Evolutionary conservation across 2,888 invertebrate species (phyloP).

Genomic region (Emmelina monodactyla): DNA sequence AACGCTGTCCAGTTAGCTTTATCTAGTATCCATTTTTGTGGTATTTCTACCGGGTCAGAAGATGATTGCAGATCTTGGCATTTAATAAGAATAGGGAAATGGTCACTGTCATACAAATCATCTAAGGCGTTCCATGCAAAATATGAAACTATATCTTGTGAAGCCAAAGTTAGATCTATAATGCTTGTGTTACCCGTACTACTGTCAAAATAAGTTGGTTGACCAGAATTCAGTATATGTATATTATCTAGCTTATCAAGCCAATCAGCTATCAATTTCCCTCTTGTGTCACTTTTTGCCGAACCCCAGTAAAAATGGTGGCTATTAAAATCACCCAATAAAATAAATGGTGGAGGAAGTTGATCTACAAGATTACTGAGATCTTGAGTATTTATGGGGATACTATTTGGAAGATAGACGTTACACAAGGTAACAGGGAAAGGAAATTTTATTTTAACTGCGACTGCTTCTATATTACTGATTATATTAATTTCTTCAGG

Average conservation of each 20-base stretch:
- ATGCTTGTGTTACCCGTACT: constrained; percentile 9
- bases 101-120: constrained; percentile 13
- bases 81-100: constrained; percentile 10
- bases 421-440: constrained; percentile 10
- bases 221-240: constrained; percentile 8
- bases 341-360: constrained; percentile 42
- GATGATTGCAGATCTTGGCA: background rate
- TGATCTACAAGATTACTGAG: constrained; percentile 51
- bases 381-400: constrained; percentile 3
- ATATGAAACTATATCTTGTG: constrained; percentile 13
- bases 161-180: constrained; percentile 13
- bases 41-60: constrained; percentile 1
- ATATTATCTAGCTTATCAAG: constrained; percentile 1
- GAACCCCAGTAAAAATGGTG: constrained; percentile 14
- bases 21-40: constrained; percentile 6
- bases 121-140: constrained; percentile 17
- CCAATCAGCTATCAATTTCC: constrained; percentile 9
- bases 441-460: constrained; percentile 7
- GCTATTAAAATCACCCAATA: constrained; percentile 4
- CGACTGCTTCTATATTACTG: constrained; percentile 7
- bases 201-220: constrained; percentile 11
- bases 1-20: constrained; percentile 7
- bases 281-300: constrained; percentile 11
- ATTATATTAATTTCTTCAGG: background rate
- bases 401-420: constrained; percentile 11